Evolutionary conservation across 2,113 vertebrate species (phyloP).

Genomic region (Nettapus auritus): DNA sequence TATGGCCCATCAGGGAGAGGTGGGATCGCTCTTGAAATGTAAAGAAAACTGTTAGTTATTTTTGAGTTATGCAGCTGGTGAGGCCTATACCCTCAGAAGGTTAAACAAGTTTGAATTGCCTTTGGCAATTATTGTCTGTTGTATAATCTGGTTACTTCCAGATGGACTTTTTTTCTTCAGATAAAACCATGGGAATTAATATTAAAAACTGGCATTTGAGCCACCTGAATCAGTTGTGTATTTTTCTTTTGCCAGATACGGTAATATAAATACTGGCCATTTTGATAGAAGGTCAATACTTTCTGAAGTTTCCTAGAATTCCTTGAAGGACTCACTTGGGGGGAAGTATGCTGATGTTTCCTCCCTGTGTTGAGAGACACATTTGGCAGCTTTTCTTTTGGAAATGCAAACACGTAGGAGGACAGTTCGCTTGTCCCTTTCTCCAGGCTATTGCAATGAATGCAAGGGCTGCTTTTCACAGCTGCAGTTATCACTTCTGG

Average conservation of each 20-base stretch:
- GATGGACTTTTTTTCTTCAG: neutral
- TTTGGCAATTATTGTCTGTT: neutral
- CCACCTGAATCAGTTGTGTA: neutral
- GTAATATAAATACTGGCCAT: neutral
- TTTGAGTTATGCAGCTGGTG: slow-evolving; percentile 24
- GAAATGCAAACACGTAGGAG: neutral
- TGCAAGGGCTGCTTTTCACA: neutral
- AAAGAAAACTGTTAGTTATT: slow-evolving; percentile 23
- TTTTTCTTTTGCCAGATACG: neutral
- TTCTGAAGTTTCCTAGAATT: neutral
- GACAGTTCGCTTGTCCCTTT: neutral
- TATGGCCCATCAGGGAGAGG: slow-evolving; percentile 9
- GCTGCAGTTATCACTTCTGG: neutral
- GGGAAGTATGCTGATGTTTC: neutral
- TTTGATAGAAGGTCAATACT: neutral
- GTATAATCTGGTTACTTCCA: slow-evolving; percentile 37
- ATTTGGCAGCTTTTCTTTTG: neutral
- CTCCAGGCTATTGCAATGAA: neutral
- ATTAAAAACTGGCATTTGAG: slow-evolving; percentile 7
- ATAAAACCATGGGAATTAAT: neutral
- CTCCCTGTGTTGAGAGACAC: neutral
- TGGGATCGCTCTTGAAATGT: slow-evolving; percentile 38
- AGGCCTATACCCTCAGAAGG: slow-evolving; percentile 19
- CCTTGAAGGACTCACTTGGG: neutral
- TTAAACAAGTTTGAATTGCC: slow-evolving; percentile 38